Evolutionary conservation across 1,140 invertebrate genomes (phyloP), one percentile per base, ranked within the genome.

Genomic region (Pachypsylla venusta): DNA sequence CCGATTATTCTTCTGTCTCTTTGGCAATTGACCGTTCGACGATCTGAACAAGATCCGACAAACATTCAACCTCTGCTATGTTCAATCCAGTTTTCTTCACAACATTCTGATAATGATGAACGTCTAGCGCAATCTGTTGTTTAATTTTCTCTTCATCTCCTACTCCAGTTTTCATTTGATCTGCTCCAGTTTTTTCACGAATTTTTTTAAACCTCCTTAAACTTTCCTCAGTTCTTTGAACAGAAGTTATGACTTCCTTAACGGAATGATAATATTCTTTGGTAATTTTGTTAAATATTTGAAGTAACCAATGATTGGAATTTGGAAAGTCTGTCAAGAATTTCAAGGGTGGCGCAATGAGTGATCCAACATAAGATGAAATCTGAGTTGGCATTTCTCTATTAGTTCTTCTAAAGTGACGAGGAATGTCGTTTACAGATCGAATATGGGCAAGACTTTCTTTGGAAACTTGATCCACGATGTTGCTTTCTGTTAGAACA

Each of bases 161-260:
- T 16, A 80, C 72, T 70, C 72, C 61, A 59, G 59, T 66, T 54
- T 64, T 63, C 28, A 58, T 62, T 39, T 64, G 54, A 39, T 64
- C 60, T 69, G 54, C 71, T 54, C 74, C 73, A 28, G 75, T 75
- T 67, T 79, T 81, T 58, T 87, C 84, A 61, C 85, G 76, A 53
- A 87, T 83, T 74, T 89, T 90, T 70, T 94, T 93, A 58, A 97
- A 75, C 64, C 87, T 80, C 68, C 85, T 80, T 42, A 94, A 73
- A 64, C 90, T 94, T 68, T 95, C 92, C 70, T 96, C 93, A 63
- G 93, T 96, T 75, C 89, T 92, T 70, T 90, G 89, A 1, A 95
- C 91, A 2, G 91, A 93, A 30, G 82, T 89, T 56, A 97, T 73
- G 2, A 96, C 89, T 73, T 95, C 89, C 25, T 54, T 53, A 27